Evolutionary conservation across 1,140 invertebrate species (phyloP).

Genomic region (Centruroides vittatus): DNA sequence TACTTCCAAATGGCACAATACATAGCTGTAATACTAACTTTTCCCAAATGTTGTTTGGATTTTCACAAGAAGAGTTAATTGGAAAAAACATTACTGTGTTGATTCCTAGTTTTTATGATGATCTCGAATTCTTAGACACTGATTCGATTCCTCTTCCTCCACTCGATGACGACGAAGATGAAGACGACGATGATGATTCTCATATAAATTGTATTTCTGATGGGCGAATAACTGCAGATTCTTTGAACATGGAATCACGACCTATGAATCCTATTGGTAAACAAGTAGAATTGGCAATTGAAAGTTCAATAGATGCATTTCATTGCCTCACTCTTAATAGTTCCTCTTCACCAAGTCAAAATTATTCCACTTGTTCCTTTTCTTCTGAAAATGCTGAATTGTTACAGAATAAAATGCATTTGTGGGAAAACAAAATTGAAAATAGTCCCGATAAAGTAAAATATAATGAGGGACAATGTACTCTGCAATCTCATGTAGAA

Average conservation of each 20-base stretch:
- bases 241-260: constrained; percentile 3
- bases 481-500: no score
- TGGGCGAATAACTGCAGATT: constrained; percentile 14
- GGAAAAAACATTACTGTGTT: constrained; percentile 26
- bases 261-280: not conserved
- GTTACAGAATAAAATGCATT: no score
- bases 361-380: no score
- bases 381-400: no score
- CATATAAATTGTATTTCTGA: constrained; percentile 9
- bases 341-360: no score
- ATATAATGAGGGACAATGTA: no score
- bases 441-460: no score
- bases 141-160: constrained; percentile 14
- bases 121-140: constrained; percentile 17
- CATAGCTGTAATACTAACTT: constrained; percentile 52
- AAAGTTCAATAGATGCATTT: no score
- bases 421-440: no score
- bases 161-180: constrained; percentile 18
- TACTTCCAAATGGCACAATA: constrained; percentile 42
- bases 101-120: constrained; percentile 20
- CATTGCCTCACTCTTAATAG: no score
- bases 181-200: constrained; percentile 11
- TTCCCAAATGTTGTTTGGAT: constrained; percentile 46
- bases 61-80: constrained; percentile 40
- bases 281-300: no score